Percentiles rank a stretch among this genome's conserved stretches.
Evolutionary conservation across 2,888 invertebrate genomes (phyloP).

Genomic region (Scrobipalpa costella): DNA sequence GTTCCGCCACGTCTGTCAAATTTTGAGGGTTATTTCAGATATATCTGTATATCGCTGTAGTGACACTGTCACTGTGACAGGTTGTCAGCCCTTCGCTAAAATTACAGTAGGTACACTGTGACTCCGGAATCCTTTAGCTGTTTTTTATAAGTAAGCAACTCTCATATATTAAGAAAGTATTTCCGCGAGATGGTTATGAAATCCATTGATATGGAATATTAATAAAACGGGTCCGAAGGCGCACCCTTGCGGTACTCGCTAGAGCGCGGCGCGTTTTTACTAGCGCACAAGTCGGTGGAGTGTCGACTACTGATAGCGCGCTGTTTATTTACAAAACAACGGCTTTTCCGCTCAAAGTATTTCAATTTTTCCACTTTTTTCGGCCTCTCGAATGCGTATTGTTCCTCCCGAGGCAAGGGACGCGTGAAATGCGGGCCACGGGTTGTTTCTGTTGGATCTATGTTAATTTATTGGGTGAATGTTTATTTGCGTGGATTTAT

Average conservation of each 20-base stretch:
- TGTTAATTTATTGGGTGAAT: conserved; percentile 24
- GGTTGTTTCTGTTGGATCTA: conserved; percentile 32
- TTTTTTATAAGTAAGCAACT: too few relatives aligned
- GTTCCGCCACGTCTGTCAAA: too few relatives aligned
- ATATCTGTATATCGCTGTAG: too few relatives aligned
- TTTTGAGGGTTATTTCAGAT: too few relatives aligned
- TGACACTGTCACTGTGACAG: too few relatives aligned
- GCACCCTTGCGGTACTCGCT: neutral
- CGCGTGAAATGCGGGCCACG: conserved; percentile 24
- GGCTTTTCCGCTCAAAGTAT: conserved; percentile 67
- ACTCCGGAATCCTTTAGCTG: too few relatives aligned
- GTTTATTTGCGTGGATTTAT: conserved; percentile 18
- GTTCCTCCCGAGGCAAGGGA: conserved; percentile 17
- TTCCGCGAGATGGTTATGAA: neutral
- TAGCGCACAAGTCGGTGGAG: conserved; percentile 69
- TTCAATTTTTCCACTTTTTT: conserved; percentile 44
- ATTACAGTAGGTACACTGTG: too few relatives aligned
- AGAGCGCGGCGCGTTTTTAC: neutral
- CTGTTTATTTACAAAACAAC: conserved; percentile 78
- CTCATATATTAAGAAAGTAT: too few relatives aligned
- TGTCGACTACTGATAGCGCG: conserved; percentile 75
- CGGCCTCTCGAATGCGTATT: conserved; percentile 25
- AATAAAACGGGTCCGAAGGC: neutral
- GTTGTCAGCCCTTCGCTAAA: too few relatives aligned
- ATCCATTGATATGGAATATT: neutral